Percentiles rank a stretch among this genome's conserved stretches.
phyloP scores from a whole-genome alignment of 1,140 invertebrate species.

The Bicyclus anynana region DNA sequence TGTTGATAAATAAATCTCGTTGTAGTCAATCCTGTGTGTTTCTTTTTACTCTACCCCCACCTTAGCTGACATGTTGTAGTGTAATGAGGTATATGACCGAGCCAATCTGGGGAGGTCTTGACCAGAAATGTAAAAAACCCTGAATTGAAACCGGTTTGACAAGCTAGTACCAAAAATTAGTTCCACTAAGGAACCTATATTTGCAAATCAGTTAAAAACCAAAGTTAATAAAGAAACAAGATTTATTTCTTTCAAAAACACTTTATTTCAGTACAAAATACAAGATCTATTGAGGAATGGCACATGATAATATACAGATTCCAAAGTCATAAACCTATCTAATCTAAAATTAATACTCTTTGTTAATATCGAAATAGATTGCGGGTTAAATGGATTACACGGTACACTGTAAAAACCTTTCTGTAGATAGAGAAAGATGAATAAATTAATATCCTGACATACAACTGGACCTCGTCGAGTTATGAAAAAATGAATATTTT shows the following conservation, averaged over 20 bases:
- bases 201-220: not conserved
- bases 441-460: too few relatives aligned
- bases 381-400: too few relatives aligned
- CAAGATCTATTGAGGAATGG: not conserved
- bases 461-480: too few relatives aligned
- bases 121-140: too few relatives aligned
- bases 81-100: too few relatives aligned
- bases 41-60: slow-evolving; percentile 16
- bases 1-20: slow-evolving; percentile 70
- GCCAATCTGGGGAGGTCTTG: too few relatives aligned
- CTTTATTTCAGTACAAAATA: not conserved
- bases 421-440: too few relatives aligned
- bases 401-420: too few relatives aligned
- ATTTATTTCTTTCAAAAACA: not conserved
- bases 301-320: not conserved
- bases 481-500: too few relatives aligned
- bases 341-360: not conserved
- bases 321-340: not conserved
- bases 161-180: too few relatives aligned
- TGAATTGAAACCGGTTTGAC: too few relatives aligned
- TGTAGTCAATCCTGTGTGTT: slow-evolving; percentile 46
- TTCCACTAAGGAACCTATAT: not conserved
- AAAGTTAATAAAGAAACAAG: not conserved
- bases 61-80: not conserved
- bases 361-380: too few relatives aligned